Conservation (phyloP, 2,113 vertebrate species). For the Turnix velox region DNA sequence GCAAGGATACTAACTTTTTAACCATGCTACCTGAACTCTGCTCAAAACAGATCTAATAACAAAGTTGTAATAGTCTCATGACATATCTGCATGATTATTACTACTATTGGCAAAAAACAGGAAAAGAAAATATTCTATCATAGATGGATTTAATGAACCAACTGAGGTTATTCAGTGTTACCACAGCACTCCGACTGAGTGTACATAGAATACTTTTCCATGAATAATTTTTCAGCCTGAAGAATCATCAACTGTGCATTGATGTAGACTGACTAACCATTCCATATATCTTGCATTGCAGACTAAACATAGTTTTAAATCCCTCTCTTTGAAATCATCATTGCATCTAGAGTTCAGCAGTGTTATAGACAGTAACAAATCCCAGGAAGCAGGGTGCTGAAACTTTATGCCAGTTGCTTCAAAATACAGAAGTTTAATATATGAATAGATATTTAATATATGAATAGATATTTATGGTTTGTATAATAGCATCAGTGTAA, state of each 20-base stretch:
- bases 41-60: not conserved
- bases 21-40: not conserved
- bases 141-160: not conserved
- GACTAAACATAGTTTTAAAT: not conserved
- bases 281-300: not conserved
- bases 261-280: not conserved
- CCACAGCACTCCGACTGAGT: not conserved
- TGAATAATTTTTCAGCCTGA: not conserved
- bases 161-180: not conserved
- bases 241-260: not conserved
- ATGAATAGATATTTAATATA: not conserved
- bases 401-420: not conserved
- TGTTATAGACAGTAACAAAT: not conserved
- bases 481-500: not conserved
- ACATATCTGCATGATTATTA: not conserved
- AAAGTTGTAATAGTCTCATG: not conserved
- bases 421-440: not conserved
- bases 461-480: not conserved
- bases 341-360: not conserved
- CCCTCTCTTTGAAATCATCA: not conserved
- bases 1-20: not conserved
- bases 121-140: not conserved
- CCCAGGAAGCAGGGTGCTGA: not conserved
- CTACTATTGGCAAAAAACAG: not conserved
- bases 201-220: not conserved